Base-by-base conservation (phyloP, 2,797 vertebrate species). In the Helostoma temminkii region DNA sequence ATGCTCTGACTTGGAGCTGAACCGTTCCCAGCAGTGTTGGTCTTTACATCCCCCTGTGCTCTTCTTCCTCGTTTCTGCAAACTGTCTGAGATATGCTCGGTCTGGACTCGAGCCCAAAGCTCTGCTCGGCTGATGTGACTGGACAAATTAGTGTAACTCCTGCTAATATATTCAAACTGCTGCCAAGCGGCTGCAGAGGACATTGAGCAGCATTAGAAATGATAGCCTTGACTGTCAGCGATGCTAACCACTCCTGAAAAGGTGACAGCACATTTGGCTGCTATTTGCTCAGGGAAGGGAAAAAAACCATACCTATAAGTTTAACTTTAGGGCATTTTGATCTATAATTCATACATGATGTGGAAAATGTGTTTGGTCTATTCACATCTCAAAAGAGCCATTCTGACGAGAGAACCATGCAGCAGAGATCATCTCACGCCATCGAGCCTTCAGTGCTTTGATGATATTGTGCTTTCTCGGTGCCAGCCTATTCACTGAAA, bases 191-290 rank as follows among this genome's bases (percentile, higher is more conserved):
- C 83, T 62, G 66, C 80, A 34, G 64, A 81, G 50, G 74, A 78
- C 85, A 36, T 87, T 90, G 87, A 94, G 83, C 47, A 48, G 82
- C 69, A 94, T 94, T 94, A 86, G 87, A 85, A 70, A 62, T 70
- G 92, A 93, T 86, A 70, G 88, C 50, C 59, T 18, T 89, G 92
- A 93, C 74, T 91, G 91, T 91, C 90, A 89, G 88, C 60, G 74
- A 83, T 24, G 62, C 88, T 94, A 94, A 94, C 82, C 82, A 45
- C 85, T 92, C 78, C 71, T 93, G 92, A 93, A 93, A 86, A 92
- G 89, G 85, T 90, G 90, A 92, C 89, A 78, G 81, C 82, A 89
- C 90, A 84, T 89, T 92, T 92, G 91, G 89, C 87, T 83, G 87
- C 84, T 74, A 89, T 93, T 91, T 90, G 84, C 87, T 69, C 54